Percentiles rank a stretch among this genome's conserved stretches.
Evolutionary conservation across 2,797 vertebrate species (phyloP).

Genomic region (Bufotes viridis): DNA sequence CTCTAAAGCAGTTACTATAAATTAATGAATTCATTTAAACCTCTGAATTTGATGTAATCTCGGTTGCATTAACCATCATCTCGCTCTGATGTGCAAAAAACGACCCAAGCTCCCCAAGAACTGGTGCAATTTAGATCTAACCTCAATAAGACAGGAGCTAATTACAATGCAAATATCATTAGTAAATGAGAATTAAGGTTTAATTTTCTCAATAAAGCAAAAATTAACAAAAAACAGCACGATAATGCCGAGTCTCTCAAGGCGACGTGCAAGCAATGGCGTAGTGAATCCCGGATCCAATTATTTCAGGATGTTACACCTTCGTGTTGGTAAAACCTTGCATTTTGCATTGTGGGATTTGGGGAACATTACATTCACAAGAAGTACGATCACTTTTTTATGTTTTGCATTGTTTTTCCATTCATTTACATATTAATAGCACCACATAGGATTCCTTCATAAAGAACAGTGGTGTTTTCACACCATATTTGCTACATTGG

Average conservation of each 20-base stretch:
- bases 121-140: slow-evolving; percentile 63
- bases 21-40: slow-evolving; percentile 64
- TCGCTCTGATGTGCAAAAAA: slow-evolving; percentile 64
- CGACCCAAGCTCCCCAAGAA: slow-evolving; percentile 40
- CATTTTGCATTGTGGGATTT: not conserved
- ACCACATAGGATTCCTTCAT: not conserved
- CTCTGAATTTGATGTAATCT: slow-evolving; percentile 68
- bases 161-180: slow-evolving; percentile 67
- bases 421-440: not conserved
- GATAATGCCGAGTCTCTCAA: slow-evolving; percentile 64
- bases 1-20: not conserved
- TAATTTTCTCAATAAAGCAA: slow-evolving; percentile 68
- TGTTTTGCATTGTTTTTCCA: not conserved
- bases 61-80: slow-evolving; percentile 64
- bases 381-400: not conserved
- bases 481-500: too few relatives aligned
- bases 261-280: slow-evolving; percentile 56
- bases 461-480: too few relatives aligned
- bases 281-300: slow-evolving; percentile 60
- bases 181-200: slow-evolving; percentile 69
- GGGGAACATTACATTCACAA: not conserved
- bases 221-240: slow-evolving; percentile 70
- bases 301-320: slow-evolving; percentile 58
- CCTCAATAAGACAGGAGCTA: slow-evolving; percentile 61
- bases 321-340: not conserved